Evolutionary conservation across 2,113 vertebrate genomes (phyloP).

Genomic region (Mixornis gularis): DNA sequence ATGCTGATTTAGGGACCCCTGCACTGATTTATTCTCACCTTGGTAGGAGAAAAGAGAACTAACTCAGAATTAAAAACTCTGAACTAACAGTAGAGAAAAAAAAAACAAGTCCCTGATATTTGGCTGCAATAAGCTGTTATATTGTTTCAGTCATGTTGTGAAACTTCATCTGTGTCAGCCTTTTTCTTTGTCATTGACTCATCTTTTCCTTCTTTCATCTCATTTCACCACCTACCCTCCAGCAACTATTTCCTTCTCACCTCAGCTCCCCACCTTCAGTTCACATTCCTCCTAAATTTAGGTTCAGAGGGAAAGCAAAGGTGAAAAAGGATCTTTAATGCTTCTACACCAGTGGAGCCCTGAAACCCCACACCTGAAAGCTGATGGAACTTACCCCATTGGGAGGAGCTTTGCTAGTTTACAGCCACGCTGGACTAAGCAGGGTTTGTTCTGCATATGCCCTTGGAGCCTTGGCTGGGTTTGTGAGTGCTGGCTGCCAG

Average conservation of each 20-base stretch:
- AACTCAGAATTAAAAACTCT: neutral
- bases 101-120: neutral
- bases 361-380: neutral
- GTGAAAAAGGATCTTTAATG: neutral
- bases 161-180: neutral
- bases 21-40: neutral
- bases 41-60: neutral
- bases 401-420: neutral
- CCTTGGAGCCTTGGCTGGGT: neutral
- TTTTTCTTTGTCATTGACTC: neutral
- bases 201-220: neutral
- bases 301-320: neutral
- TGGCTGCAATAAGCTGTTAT: neutral
- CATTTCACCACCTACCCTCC: neutral
- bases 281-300: neutral
- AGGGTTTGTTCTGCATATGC: neutral
- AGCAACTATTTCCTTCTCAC: neutral
- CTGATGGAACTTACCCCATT: neutral
- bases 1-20: neutral
- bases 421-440: neutral
- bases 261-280: neutral
- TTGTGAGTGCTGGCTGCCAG: neutral
- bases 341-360: neutral
- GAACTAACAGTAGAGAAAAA: neutral
- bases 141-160: neutral